These are phyloP conservation scores for Phragmatobia fuliginosa DNA, from an alignment of 2,888 invertebrate genomes.

Conservation along the genomic window DNA sequence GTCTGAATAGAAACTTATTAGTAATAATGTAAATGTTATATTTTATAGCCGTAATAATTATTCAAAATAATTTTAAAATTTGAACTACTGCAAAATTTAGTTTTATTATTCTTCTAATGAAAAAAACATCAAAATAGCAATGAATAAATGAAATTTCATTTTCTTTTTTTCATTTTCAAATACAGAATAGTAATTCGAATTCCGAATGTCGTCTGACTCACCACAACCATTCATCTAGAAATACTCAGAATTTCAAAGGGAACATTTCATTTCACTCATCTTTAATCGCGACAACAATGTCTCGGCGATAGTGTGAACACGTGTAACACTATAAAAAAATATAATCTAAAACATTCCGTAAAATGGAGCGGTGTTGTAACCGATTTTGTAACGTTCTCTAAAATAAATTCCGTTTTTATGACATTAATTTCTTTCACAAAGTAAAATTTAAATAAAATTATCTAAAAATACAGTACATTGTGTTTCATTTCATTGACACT, in stretches of 20 bases:
- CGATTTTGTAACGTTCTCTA: slow-evolving; percentile 51
- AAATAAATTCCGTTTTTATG: slow-evolving; percentile 53
- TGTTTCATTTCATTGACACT: slow-evolving; percentile 73
- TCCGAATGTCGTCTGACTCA: slow-evolving; percentile 28
- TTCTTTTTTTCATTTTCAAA: slow-evolving; percentile 24
- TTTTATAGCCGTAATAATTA: slow-evolving; percentile 37
- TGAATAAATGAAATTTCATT: slow-evolving; percentile 1
- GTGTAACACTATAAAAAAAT: slow-evolving; percentile 54
- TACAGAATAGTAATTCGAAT: slow-evolving; percentile 26
- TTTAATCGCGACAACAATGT: slow-evolving; percentile 62
- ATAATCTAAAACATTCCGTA: slow-evolving; percentile 52
- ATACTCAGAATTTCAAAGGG: slow-evolving; percentile 32
- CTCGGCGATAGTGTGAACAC: slow-evolving; percentile 51
- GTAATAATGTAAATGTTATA: slow-evolving; percentile 21
- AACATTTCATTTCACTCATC: slow-evolving; percentile 55
- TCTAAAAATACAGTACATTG: slow-evolving; percentile 57
- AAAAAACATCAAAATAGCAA: slow-evolving; percentile 1
- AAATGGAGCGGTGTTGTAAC: slow-evolving; percentile 57
- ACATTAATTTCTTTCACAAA: slow-evolving; percentile 53
- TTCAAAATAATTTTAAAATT: slow-evolving; percentile 13
- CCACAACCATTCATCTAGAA: slow-evolving; percentile 33
- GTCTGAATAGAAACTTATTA: slow-evolving; percentile 24
- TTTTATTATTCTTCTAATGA: neutral
- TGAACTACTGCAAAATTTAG: neutral
- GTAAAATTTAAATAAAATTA: slow-evolving; percentile 44